Evolutionary conservation across 1,140 invertebrate genomes (phyloP), one percentile per base, ranked within the genome.

Genomic region (Dermatophagoides farinae): DNA sequence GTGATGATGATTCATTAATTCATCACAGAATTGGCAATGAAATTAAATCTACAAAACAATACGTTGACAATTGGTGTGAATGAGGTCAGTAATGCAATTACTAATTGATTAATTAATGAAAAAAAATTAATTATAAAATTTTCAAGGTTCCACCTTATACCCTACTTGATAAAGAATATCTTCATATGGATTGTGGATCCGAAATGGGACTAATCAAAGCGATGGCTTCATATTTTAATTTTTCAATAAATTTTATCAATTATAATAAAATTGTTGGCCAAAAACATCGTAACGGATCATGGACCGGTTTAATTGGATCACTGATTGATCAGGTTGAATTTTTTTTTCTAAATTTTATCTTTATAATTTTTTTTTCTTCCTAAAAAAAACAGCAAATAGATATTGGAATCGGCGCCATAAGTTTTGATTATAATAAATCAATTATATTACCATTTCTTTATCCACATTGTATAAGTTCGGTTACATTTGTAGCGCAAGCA

Each of bases 391-490:
- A 60, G 58, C 5, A 60, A 50, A 44, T 44, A 4, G 58, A 60
- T 50, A 8, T 60, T n/a, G 58, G 43, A 5, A 40, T 60, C 10
- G 43, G 43, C 40, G 58, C 44, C 8, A 46, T 60, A 20, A 50
- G 16, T 37, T n/a, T 60, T 20, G 52, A 43, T 16, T 37, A 47
- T 50, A 18, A 60, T n/a, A 10, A 44, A 38, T 62, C 62, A 25
- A 51, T 25, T 6, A 9, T 1, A 25, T 59, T 62, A 8, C 12
- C n/a, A 44, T 62, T 39, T 43, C 12, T 39, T 9, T 18, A 61
- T 8, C 52, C 61, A 22, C 53, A 62, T 47, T 22, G 64, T 14
- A 23, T 63, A 1, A 63, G 25, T 52, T 40, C 44, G 11, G 58
- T 60, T 11, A 6, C 58, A 39, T 60, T 60, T 37, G 52, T 60